Evolutionary conservation across 1,140 invertebrate species (phyloP).

Genomic region (Pseudachorutes palmiensis): DNA sequence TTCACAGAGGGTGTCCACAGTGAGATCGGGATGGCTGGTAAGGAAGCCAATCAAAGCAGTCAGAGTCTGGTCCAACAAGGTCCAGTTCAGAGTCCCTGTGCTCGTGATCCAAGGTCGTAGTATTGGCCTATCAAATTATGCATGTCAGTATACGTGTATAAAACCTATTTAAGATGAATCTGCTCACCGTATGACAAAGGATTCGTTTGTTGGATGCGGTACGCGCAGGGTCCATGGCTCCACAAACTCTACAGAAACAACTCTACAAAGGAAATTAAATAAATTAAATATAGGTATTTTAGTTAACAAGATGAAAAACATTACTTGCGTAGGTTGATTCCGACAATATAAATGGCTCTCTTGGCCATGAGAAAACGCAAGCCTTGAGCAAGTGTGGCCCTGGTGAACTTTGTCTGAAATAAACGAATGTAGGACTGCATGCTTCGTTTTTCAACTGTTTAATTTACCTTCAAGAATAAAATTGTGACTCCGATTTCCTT

Average conservation of each 20-base stretch:
- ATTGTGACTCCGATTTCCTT: not conserved
- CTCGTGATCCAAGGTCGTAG: constrained; percentile 4
- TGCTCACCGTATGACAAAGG: not conserved
- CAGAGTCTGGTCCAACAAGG: not conserved
- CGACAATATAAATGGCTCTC: not conserved
- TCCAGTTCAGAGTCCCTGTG: not conserved
- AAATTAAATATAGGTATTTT: not conserved
- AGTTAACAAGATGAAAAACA: not conserved
- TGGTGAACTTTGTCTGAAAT: not conserved
- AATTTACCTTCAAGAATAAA: not conserved
- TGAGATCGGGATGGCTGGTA: not conserved
- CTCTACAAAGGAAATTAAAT: not conserved
- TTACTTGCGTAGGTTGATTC: not conserved
- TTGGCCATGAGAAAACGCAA: not conserved
- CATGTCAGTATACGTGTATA: not conserved
- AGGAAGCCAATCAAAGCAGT: not conserved
- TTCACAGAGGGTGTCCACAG: not conserved
- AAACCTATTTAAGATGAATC: not conserved
- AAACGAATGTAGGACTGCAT: not conserved
- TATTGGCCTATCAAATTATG: not conserved
- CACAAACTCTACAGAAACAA: not conserved
- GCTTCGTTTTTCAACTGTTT: not conserved
- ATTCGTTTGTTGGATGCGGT: not conserved
- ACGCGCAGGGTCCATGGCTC: not conserved
- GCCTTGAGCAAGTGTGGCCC: not conserved